These are phyloP conservation scores for Lottia scabra DNA, from an alignment of 2,888 invertebrate genomes.

Conservation along the genomic window DNA sequence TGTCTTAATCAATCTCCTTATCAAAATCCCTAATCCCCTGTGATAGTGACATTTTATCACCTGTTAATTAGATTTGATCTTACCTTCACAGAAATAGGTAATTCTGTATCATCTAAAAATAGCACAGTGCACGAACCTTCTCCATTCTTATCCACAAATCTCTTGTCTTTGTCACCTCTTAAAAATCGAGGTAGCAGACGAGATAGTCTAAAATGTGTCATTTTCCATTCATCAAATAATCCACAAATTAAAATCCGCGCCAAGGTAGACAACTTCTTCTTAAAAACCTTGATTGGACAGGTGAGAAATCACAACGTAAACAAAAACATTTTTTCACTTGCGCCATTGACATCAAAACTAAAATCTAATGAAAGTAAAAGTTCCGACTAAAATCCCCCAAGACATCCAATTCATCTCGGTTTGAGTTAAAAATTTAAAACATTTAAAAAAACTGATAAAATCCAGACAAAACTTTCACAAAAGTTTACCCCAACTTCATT, in stretches of 20 bases:
- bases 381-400: no score
- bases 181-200: constrained; percentile 56
- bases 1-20: no score
- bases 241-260: constrained; percentile 23
- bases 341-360: no score
- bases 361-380: no score
- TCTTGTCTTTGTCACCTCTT: constrained; percentile 45
- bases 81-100: constrained; percentile 54
- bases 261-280: constrained; percentile 4
- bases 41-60: no score
- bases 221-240: constrained; percentile 5
- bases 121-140: constrained; percentile 37
- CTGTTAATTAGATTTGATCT: background rate
- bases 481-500: no score
- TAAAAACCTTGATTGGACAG: background rate
- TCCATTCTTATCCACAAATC: constrained; percentile 16
- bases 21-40: no score
- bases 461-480: background rate
- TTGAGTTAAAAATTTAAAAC: background rate
- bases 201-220: constrained; percentile 37
- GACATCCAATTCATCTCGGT: no score
- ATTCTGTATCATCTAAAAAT: constrained; percentile 57
- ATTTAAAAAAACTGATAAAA: background rate
- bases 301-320: no score
- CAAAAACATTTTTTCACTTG: no score